These are phyloP conservation scores for Ecliptopera silaceata DNA, from an alignment of 2,888 invertebrate genomes.

Conservation along the genomic window DNA sequence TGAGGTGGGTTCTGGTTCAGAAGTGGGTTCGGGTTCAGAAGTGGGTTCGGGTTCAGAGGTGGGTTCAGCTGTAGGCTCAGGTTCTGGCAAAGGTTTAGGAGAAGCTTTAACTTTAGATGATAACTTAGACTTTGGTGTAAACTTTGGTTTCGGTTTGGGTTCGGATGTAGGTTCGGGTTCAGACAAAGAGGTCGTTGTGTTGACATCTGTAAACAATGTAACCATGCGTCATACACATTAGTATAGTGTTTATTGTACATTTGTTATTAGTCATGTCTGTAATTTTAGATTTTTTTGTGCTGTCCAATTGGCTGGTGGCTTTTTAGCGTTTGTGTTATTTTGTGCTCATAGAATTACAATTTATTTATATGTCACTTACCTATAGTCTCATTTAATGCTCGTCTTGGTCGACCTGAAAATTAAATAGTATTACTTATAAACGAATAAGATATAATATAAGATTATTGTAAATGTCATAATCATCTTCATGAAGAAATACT, in stretches of 20 bases:
- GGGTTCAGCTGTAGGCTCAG: slow-evolving; percentile 31
- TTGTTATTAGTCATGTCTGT: slow-evolving; percentile 44
- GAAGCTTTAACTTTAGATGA: slow-evolving; percentile 33
- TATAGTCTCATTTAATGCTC: slow-evolving; percentile 48
- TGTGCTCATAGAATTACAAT: slow-evolving; percentile 29
- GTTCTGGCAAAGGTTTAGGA: slow-evolving; percentile 55
- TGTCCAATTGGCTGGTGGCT: slow-evolving; percentile 40
- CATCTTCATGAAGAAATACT: too few relatives aligned
- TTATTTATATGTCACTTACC: slow-evolving; percentile 45
- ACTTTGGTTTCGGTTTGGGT: slow-evolving; percentile 50
- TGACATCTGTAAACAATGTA: slow-evolving; percentile 75
- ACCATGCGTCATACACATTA: slow-evolving; percentile 72
- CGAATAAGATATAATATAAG: too few relatives aligned
- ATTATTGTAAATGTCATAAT: neutral
- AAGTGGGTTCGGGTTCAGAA: neutral
- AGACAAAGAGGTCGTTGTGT: slow-evolving; percentile 63
- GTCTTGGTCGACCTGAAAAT: slow-evolving; percentile 52
- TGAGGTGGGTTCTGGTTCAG: neutral
- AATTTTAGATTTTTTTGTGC: slow-evolving; percentile 31
- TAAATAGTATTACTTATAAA: too few relatives aligned
- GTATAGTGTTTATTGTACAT: slow-evolving; percentile 42
- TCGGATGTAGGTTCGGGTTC: slow-evolving; percentile 53
- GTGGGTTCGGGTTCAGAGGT: slow-evolving; percentile 4
- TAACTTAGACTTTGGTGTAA: slow-evolving; percentile 50
- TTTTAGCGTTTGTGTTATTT: slow-evolving; percentile 39